Evolutionary conservation across 2,797 vertebrate genomes (phyloP).

Genomic region (Helicolenus hilgendorfi): DNA sequence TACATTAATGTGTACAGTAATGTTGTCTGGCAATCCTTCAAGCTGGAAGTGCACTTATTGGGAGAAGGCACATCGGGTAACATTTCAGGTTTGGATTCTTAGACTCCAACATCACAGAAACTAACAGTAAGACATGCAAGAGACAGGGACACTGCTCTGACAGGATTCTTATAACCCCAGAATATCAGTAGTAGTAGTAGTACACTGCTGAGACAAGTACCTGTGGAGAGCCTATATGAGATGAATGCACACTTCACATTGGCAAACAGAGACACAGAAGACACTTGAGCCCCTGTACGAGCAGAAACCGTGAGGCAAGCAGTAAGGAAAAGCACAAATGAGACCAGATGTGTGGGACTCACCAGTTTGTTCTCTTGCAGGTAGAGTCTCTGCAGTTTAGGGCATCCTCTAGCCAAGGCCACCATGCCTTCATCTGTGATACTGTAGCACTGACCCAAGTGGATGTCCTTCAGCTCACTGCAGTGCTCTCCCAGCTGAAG

Average conservation of each 20-base stretch:
- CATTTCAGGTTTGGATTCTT: background rate
- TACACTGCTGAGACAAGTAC: background rate
- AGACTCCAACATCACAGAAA: background rate
- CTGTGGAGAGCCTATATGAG: background rate
- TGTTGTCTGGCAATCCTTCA: background rate
- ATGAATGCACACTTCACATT: background rate
- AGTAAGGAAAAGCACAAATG: background rate
- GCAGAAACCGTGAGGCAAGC: background rate
- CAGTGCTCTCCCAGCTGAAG: constrained; percentile 95
- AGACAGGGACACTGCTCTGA: background rate
- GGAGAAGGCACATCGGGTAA: background rate
- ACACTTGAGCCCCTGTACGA: background rate
- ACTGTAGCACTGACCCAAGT: constrained; percentile 98
- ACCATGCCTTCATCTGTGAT: constrained; percentile 98
- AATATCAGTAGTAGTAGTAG: background rate
- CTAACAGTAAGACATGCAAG: background rate
- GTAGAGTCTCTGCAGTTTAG: constrained; percentile 97
- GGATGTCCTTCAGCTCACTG: constrained; percentile 96
- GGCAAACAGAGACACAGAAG: background rate
- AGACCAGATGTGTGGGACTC: constrained; percentile 79
- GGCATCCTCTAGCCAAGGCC: constrained; percentile 95
- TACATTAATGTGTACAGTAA: background rate
- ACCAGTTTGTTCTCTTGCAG: constrained; percentile 99
- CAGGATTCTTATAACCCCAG: background rate
- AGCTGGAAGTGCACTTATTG: background rate